These are phyloP conservation scores for Cremastobaeus sp. DNA, from an alignment of 2,888 invertebrate species.

Conservation along the genomic window DNA sequence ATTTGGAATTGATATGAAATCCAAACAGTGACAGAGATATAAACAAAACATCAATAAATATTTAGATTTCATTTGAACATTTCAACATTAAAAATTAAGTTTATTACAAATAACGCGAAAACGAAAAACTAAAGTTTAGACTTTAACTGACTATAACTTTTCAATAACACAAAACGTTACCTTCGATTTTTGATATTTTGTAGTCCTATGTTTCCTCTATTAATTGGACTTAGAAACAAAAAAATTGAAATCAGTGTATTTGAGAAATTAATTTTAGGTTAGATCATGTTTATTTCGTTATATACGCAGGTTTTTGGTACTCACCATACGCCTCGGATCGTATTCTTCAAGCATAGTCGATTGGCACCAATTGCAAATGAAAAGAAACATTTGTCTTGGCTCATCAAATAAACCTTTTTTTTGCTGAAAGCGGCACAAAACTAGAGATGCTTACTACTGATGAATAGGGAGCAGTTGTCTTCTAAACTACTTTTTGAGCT, in stretches of 20 bases:
- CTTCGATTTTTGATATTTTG: constrained; percentile 7
- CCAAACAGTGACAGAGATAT: constrained; percentile 7
- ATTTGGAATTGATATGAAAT: neutral
- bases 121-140: neutral
- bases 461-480: too few species aligned
- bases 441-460: too few species aligned
- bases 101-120: constrained; percentile 6
- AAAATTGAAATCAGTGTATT: constrained; percentile 2
- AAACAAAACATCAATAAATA: constrained; percentile 4
- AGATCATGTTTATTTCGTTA: too few species aligned
- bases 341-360: too few species aligned
- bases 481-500: too few species aligned
- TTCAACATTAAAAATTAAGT: constrained; percentile 2
- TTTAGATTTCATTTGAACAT: neutral
- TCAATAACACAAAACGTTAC: constrained; percentile 11
- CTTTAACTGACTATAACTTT: constrained; percentile 7
- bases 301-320: too few species aligned
- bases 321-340: too few species aligned
- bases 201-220: neutral
- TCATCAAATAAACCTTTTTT: too few species aligned
- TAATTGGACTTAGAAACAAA: neutral
- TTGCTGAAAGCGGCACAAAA: too few species aligned
- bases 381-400: too few species aligned
- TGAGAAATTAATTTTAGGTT: constrained; percentile 2
- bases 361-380: too few species aligned